Percentiles rank a stretch among this genome's conserved stretches.
Evolutionary conservation across 2,888 invertebrate genomes (phyloP).

Genomic region (Eugnorisma glareosa): DNA sequence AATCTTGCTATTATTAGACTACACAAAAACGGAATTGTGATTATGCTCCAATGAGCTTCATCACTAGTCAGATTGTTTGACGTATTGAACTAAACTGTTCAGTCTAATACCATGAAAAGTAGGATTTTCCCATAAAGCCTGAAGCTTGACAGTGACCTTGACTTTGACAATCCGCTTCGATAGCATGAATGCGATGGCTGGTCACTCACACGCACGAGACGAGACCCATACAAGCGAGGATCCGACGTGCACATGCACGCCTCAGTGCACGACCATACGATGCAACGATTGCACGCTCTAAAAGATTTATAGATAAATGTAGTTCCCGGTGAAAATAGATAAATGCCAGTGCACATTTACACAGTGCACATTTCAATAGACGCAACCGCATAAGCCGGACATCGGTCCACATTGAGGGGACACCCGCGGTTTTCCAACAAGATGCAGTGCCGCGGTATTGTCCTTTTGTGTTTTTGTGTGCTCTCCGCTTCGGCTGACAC

Average conservation of each 20-base stretch:
- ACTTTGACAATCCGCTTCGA: slow-evolving; percentile 77
- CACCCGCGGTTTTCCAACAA: slow-evolving; percentile 81
- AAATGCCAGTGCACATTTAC: slow-evolving; percentile 89
- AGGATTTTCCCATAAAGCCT: slow-evolving; percentile 38
- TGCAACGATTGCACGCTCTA: slow-evolving; percentile 91
- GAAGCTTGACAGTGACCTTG: slow-evolving; percentile 74
- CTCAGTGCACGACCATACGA: slow-evolving; percentile 88
- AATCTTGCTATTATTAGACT: not conserved
- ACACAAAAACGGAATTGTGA: not conserved
- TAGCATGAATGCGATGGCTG: slow-evolving; percentile 74
- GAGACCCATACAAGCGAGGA: slow-evolving; percentile 70
- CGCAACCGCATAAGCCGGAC: slow-evolving; percentile 78
- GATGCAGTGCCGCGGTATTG: slow-evolving; percentile 86
- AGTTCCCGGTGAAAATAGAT: slow-evolving; percentile 91
- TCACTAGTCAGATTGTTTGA: not conserved
- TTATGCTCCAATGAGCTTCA: slow-evolving; percentile 21
- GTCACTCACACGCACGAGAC: slow-evolving; percentile 70
- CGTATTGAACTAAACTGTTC: not conserved
- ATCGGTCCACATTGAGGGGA: slow-evolving; percentile 79
- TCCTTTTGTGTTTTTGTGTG: slow-evolving; percentile 84
- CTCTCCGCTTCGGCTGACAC: slow-evolving; percentile 83
- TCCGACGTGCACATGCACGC: slow-evolving; percentile 72
- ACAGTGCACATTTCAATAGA: slow-evolving; percentile 89
- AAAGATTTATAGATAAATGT: slow-evolving; percentile 91
- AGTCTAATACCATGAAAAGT: not conserved